These are phyloP conservation scores for Spondyliosoma cantharus DNA, from an alignment of 2,797 vertebrate genomes.

Conservation along the genomic window DNA sequence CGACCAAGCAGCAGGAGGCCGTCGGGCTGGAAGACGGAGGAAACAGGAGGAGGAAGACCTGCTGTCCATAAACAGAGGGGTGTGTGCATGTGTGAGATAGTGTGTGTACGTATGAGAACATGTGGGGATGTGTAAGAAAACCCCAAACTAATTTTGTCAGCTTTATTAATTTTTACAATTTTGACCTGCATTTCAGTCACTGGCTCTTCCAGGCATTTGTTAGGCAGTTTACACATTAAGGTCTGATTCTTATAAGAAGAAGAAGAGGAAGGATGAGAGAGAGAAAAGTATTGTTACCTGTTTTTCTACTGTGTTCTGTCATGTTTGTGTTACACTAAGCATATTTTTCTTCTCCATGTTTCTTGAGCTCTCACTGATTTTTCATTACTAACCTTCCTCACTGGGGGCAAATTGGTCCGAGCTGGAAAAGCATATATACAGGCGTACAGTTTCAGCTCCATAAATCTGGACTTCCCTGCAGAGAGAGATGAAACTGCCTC, in stretches of 20 bases:
- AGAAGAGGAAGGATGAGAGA: neutral
- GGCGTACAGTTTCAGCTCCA: slow-evolving; percentile 78
- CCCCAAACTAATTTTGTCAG: slow-evolving; percentile 7
- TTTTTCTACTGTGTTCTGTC: neutral
- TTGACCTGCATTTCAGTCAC: neutral
- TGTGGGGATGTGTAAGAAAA: slow-evolving; percentile 14
- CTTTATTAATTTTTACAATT: neutral
- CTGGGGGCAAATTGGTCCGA: slow-evolving; percentile 27
- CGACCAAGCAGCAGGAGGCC: slow-evolving; percentile 74
- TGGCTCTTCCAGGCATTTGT: neutral
- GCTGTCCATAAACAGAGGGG: slow-evolving; percentile 55
- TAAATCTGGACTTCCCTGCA: slow-evolving; percentile 82
- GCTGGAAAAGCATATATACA: slow-evolving; percentile 72
- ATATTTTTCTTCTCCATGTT: neutral
- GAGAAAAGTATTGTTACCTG: neutral
- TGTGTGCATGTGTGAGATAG: slow-evolving; percentile 28
- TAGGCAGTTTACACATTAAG: neutral
- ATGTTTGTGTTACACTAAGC: neutral
- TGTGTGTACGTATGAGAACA: slow-evolving; percentile 5
- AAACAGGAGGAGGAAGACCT: slow-evolving; percentile 70
- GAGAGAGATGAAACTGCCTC: slow-evolving; percentile 83
- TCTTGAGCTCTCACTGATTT: neutral
- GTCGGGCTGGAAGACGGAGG: slow-evolving; percentile 60
- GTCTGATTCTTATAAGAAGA: neutral
- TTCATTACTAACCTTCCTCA: slow-evolving; percentile 34